These are phyloP conservation scores for Blastobasis adustella DNA, from an alignment of 2,888 invertebrate genomes.

Conservation along the genomic window DNA sequence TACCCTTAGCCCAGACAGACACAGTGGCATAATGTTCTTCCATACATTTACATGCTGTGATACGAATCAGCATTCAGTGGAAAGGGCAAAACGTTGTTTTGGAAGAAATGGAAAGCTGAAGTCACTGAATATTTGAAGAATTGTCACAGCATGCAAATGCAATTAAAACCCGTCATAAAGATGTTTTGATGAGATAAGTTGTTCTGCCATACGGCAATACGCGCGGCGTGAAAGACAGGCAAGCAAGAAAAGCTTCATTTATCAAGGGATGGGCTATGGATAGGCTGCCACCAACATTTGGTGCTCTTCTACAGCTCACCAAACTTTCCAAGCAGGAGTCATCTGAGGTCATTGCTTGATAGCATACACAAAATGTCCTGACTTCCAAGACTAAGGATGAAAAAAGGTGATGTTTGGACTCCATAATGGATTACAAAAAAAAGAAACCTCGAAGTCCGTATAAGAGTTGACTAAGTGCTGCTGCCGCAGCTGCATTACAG, in stretches of 20 bases:
- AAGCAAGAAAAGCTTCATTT: slow-evolving; percentile 10
- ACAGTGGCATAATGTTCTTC: no score
- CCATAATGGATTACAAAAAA: slow-evolving; percentile 1
- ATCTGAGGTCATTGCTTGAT: slow-evolving; percentile 10
- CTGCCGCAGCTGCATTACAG: slow-evolving; percentile 9
- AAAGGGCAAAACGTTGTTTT: no score
- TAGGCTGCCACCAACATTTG: slow-evolving; percentile 11
- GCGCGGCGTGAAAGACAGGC: slow-evolving; percentile 1
- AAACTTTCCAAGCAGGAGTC: slow-evolving; percentile 12
- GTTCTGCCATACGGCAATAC: background rate
- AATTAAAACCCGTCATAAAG: slow-evolving; percentile 8
- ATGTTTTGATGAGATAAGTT: slow-evolving; percentile 6
- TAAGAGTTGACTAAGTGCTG: slow-evolving; percentile 9
- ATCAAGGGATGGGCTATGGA: slow-evolving; percentile 9
- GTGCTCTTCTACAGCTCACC: slow-evolving; percentile 6
- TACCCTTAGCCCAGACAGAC: no score
- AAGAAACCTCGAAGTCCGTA: slow-evolving; percentile 8
- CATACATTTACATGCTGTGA: no score
- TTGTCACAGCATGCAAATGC: background rate
- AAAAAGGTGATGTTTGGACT: slow-evolving; percentile 8
- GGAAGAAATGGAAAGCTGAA: no score
- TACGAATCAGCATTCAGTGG: no score
- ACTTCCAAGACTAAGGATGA: slow-evolving; percentile 6
- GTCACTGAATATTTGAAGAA: background rate
- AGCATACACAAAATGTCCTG: slow-evolving; percentile 10